Conservation (phyloP, 1,140 invertebrate genomes). For the Euglossa dilemma region DNA sequence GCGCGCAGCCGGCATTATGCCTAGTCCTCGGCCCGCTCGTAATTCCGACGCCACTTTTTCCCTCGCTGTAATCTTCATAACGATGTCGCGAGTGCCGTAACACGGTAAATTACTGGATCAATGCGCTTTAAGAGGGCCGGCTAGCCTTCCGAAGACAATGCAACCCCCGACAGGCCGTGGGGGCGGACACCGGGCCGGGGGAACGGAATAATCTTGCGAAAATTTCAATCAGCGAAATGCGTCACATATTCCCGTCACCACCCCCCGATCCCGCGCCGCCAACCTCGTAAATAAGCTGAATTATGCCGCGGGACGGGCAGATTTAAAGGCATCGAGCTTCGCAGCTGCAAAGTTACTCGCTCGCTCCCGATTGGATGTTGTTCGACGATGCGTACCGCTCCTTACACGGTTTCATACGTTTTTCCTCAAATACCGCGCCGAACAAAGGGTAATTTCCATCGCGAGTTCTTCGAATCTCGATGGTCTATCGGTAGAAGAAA, state of each 20-base stretch:
- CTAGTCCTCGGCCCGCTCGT: constrained; percentile 54
- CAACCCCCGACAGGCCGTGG: constrained; percentile 11
- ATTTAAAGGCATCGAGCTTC: constrained; percentile 42
- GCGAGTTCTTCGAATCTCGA: no score
- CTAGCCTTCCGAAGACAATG: constrained; percentile 55
- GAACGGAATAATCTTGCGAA: constrained; percentile 74
- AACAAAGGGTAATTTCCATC: not conserved
- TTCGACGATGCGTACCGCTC: no score
- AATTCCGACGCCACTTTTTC: constrained; percentile 61
- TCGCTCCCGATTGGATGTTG: not conserved
- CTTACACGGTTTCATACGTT: not conserved
- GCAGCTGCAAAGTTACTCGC: constrained; percentile 19
- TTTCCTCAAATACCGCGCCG: not conserved
- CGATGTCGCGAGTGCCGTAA: constrained; percentile 66
- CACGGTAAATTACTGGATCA: constrained; percentile 70
- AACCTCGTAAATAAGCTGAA: constrained; percentile 73
- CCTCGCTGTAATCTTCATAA: constrained; percentile 67
- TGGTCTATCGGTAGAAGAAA: no score
- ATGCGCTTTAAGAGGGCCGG: constrained; percentile 61
- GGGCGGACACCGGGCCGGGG: constrained; percentile 23
- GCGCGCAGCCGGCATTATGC: constrained; percentile 50
- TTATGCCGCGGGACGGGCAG: constrained; percentile 54
- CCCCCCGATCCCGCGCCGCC: constrained; percentile 21
- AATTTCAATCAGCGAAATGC: constrained; percentile 82
- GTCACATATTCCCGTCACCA: constrained; percentile 78